These are phyloP conservation scores for Yoshiicerus persimilis DNA, from an alignment of 1,140 invertebrate genomes.

Conservation along the genomic window DNA sequence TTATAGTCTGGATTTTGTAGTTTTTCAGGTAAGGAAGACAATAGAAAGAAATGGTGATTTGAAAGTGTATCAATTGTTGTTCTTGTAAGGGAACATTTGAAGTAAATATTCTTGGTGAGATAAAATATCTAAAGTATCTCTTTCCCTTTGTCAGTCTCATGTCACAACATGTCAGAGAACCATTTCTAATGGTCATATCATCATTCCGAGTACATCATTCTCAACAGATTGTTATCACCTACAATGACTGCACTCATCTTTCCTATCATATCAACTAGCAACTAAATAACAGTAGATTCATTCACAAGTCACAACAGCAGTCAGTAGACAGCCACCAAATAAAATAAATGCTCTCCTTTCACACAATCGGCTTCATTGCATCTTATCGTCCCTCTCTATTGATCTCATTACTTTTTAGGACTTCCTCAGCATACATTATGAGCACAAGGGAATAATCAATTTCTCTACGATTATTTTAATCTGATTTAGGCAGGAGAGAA, in stretches of 20 bases:
- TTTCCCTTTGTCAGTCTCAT: constrained; percentile 13
- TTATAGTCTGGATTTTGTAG: background rate
- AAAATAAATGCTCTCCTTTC: background rate
- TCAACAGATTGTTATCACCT: background rate
- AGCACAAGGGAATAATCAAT: background rate
- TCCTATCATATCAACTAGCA: background rate
- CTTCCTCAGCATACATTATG: constrained; percentile 7
- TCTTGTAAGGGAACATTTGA: background rate
- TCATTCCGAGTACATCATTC: background rate
- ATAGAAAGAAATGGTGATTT: background rate
- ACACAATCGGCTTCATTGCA: constrained; percentile 10
- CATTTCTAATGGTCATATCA: constrained; percentile 19
- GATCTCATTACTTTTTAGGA: constrained; percentile 20
- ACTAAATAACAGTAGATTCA: background rate
- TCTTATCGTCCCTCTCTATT: background rate
- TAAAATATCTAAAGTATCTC: constrained; percentile 11
- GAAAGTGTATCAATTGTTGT: background rate
- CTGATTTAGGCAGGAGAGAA: background rate
- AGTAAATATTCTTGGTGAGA: background rate
- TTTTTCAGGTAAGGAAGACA: background rate
- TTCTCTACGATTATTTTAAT: background rate
- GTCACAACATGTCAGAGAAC: constrained; percentile 15
- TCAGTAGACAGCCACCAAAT: background rate
- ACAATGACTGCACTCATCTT: background rate
- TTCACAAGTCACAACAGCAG: background rate